Evolutionary conservation across 2,113 vertebrate species (phyloP).

Genomic region (Salvelinus fontinalis): DNA sequence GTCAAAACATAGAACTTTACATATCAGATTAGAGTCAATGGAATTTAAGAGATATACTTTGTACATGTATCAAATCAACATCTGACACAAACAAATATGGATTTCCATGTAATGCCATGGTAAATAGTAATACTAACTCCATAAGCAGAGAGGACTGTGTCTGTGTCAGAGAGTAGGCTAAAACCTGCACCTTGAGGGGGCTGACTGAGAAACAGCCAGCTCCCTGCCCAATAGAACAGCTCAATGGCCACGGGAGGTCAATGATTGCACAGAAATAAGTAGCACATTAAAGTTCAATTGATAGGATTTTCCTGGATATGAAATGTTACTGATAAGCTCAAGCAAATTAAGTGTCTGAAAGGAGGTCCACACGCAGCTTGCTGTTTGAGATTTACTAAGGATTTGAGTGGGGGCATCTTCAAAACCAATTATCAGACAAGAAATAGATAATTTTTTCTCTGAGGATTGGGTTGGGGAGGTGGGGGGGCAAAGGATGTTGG

Average conservation of each 20-base stretch:
- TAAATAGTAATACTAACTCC: no score
- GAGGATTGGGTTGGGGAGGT: slow-evolving; percentile 57
- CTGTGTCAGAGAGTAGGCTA: slow-evolving; percentile 12
- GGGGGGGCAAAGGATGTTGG: slow-evolving; percentile 66
- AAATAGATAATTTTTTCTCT: slow-evolving; percentile 80
- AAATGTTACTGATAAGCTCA: slow-evolving; percentile 75
- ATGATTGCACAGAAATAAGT: slow-evolving; percentile 63
- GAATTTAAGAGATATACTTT: background rate
- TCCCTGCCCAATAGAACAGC: slow-evolving; percentile 35
- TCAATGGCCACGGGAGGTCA: slow-evolving; percentile 57
- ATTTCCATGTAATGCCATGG: background rate
- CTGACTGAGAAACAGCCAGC: slow-evolving; percentile 53
- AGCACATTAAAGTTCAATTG: slow-evolving; percentile 72
- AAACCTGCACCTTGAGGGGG: slow-evolving; percentile 22
- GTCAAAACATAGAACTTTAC: no score
- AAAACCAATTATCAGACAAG: slow-evolving; percentile 83
- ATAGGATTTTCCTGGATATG: slow-evolving; percentile 73
- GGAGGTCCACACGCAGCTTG: slow-evolving; percentile 61
- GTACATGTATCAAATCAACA: background rate
- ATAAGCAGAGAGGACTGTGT: background rate
- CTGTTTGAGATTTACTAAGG: slow-evolving; percentile 64
- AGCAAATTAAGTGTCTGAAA: slow-evolving; percentile 76
- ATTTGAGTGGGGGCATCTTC: slow-evolving; percentile 76
- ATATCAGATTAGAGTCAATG: no score
- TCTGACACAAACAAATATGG: background rate